Percentiles rank a stretch among this genome's conserved stretches.
phyloP scores from a whole-genome alignment of 1,140 invertebrate genomes.

The Drosophila obscura region DNA sequence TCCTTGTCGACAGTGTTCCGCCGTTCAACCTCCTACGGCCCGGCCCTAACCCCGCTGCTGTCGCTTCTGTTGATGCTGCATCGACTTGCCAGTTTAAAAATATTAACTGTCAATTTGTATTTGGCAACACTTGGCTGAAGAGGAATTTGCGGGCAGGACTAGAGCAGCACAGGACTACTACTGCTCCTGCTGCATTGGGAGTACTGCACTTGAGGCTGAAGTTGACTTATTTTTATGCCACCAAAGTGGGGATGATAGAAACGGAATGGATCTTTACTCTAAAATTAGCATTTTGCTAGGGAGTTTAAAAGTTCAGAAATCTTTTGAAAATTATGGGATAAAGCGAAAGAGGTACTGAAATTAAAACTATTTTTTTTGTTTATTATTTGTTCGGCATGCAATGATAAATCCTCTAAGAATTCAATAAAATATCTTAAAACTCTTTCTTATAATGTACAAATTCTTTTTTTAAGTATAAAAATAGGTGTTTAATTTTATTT shows the following conservation, averaged over 20 bases:
- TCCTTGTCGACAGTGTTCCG: conserved; percentile 63
- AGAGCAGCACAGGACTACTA: conserved; percentile 6
- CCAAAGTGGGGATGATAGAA: not conserved
- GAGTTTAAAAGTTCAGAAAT: not conserved
- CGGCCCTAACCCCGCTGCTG: too few relatives aligned
- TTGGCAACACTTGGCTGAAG: conserved; percentile 78
- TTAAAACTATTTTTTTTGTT: too few relatives aligned
- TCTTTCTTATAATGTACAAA: too few relatives aligned
- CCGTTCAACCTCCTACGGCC: not conserved
- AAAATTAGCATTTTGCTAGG: too few relatives aligned
- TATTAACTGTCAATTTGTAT: conserved; percentile 83
- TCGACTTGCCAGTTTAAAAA: conserved; percentile 72
- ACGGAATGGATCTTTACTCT: not conserved
- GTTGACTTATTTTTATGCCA: conserved; percentile 28
- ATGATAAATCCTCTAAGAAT: not conserved
- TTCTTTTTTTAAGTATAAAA: too few relatives aligned
- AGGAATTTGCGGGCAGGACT: conserved; percentile 36
- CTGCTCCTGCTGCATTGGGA: too few relatives aligned
- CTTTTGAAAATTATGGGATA: not conserved
- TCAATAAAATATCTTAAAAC: not conserved
- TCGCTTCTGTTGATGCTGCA: conserved; percentile 2
- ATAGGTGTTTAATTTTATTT: too few relatives aligned
- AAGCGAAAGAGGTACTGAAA: too few relatives aligned
- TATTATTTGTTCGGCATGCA: not conserved
- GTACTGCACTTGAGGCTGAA: conserved; percentile 44